Evolutionary conservation across 2,888 invertebrate species (phyloP).

Genomic region (Plagiodera versicolora): DNA sequence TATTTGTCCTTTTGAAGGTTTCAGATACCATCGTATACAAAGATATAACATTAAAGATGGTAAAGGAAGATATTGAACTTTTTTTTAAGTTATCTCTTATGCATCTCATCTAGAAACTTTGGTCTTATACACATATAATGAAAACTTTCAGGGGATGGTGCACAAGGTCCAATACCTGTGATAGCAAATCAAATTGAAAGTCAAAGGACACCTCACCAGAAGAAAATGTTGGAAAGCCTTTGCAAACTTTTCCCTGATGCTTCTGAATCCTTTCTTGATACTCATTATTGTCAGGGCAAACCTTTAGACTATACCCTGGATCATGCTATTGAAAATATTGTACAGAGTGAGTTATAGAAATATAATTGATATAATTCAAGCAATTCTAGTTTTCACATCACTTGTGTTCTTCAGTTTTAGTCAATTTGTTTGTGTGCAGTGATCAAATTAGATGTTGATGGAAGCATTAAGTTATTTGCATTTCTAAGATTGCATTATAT

Average conservation of each 20-base stretch:
- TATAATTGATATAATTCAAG: too few species aligned
- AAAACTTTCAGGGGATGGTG: slow-evolving; percentile 18
- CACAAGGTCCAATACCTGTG: slow-evolving; percentile 22
- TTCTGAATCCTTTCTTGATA: slow-evolving; percentile 35
- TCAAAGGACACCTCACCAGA: not conserved
- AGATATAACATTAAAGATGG: too few species aligned
- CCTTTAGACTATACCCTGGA: slow-evolving; percentile 29
- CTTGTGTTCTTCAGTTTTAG: too few species aligned
- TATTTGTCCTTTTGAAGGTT: too few species aligned
- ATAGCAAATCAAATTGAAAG: not conserved
- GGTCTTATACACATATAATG: slow-evolving; percentile 8
- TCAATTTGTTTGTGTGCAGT: too few species aligned
- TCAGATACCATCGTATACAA: too few species aligned
- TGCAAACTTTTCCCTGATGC: slow-evolving; percentile 36
- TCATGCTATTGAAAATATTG: slow-evolving; percentile 32
- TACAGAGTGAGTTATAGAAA: slow-evolving; percentile 7
- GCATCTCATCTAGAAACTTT: not conserved
- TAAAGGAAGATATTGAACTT: slow-evolving; percentile 2
- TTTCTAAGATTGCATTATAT: too few species aligned
- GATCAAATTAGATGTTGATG: too few species aligned
- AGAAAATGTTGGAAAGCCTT: slow-evolving; percentile 22
- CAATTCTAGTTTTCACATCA: too few species aligned
- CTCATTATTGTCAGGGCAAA: slow-evolving; percentile 32
- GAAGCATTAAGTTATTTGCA: not conserved
- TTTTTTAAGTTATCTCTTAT: too few species aligned